Conservation (phyloP, 2,113 vertebrate genomes). For the Oreamnos americanus region DNA sequence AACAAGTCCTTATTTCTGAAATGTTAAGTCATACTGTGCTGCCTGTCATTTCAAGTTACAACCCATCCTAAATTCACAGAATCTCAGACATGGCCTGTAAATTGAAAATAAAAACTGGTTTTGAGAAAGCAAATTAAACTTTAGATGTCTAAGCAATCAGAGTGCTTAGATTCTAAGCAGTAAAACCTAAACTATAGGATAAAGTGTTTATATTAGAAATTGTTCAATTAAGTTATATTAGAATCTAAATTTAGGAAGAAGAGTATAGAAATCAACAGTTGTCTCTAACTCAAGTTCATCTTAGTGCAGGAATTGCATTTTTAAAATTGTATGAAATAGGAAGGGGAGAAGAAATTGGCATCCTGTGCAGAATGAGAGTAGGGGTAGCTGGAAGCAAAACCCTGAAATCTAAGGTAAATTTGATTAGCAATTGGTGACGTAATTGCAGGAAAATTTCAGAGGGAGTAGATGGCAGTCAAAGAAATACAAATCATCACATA, state of each 20-base stretch:
- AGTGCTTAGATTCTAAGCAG: not conserved
- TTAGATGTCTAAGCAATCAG: slow-evolving; percentile 33
- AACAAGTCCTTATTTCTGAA: slow-evolving; percentile 39
- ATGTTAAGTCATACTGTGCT: not conserved
- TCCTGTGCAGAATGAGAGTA: not conserved
- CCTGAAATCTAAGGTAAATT: not conserved
- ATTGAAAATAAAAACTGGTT: slow-evolving; percentile 48
- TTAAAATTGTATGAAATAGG: not conserved
- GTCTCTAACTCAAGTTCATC: not conserved
- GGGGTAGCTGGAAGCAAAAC: not conserved
- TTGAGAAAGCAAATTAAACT: slow-evolving; percentile 34
- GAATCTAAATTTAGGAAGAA: not conserved
- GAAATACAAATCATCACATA: not conserved
- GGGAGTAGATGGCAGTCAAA: not conserved
- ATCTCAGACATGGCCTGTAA: not conserved
- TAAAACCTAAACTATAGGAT: not conserved
- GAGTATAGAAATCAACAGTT: not conserved
- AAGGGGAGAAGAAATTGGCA: not conserved
- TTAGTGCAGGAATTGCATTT: not conserved
- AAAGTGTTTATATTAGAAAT: not conserved
- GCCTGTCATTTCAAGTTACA: slow-evolving; percentile 38
- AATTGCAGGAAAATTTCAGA: not conserved
- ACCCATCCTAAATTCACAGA: slow-evolving; percentile 52
- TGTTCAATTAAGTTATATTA: not conserved
- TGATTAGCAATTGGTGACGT: not conserved